Conservation (phyloP, 2,113 vertebrate genomes). For the Globicephala melas region DNA sequence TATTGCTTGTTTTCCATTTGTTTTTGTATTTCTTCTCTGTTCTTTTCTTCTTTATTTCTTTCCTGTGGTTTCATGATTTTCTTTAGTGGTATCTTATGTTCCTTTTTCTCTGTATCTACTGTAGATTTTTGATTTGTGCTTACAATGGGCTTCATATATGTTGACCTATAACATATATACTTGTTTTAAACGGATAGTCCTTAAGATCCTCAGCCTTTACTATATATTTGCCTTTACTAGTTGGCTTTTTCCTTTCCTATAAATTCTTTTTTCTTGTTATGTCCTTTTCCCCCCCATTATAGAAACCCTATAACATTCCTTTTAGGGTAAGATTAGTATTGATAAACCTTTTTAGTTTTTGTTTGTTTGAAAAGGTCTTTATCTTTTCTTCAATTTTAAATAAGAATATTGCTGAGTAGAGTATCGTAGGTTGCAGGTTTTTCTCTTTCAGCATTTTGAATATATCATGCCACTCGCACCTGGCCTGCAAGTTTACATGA, state of each 20-base stretch:
- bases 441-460: not conserved
- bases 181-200: too few relatives aligned
- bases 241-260: too few relatives aligned
- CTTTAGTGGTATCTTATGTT: too few relatives aligned
- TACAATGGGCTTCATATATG: too few relatives aligned
- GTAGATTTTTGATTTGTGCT: too few relatives aligned
- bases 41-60: not conserved
- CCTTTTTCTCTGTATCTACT: too few relatives aligned
- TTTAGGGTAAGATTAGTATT: not conserved
- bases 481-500: not conserved
- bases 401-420: not conserved
- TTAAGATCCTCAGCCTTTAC: too few relatives aligned
- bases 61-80: not conserved
- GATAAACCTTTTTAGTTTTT: not conserved
- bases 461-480: not conserved
- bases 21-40: not conserved
- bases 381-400: not conserved
- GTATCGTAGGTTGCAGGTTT: not conserved
- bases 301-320: too few relatives aligned
- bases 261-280: too few relatives aligned
- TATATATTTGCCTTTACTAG: too few relatives aligned
- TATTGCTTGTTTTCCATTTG: not conserved
- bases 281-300: too few relatives aligned
- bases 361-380: not conserved
- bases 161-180: too few relatives aligned